These are phyloP conservation scores for Drosophila orena DNA, from an alignment of 1,140 invertebrate genomes.

Conservation along the genomic window DNA sequence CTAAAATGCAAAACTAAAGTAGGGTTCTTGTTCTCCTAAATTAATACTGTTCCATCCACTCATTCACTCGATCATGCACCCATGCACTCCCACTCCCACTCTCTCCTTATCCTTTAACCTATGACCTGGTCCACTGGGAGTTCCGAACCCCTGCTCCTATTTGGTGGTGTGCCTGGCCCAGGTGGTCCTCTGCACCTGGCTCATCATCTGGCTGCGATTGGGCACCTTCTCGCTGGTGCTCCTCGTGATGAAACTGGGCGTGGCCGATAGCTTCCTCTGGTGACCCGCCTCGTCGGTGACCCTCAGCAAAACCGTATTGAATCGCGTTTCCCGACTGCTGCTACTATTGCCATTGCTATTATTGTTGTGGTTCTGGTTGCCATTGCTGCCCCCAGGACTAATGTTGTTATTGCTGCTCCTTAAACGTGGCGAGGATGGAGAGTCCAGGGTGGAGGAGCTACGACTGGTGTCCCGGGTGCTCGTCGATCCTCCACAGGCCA, in stretches of 20 bases:
- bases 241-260: constrained; percentile 88
- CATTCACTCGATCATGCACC: constrained; percentile 32
- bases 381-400: constrained; percentile 57
- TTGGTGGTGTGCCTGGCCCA: constrained; percentile 95
- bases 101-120: constrained; percentile 20
- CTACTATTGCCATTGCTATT: constrained; percentile 42
- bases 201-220: constrained; percentile 92
- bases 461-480: constrained; percentile 73
- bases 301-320: constrained; percentile 67
- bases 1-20: constrained; percentile 53
- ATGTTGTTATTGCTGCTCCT: constrained; percentile 66
- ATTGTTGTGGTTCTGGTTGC: constrained; percentile 41
- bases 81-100: constrained; percentile 6
- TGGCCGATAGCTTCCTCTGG: constrained; percentile 81
- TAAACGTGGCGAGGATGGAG: constrained; percentile 69
- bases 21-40: constrained; percentile 20
- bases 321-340: constrained; percentile 59
- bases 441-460: constrained; percentile 76
- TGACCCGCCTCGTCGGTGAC: constrained; percentile 84
- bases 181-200: constrained; percentile 90
- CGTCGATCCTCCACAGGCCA: constrained; percentile 67
- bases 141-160: constrained; percentile 84
- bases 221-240: constrained; percentile 94
- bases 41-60: constrained; percentile 47
- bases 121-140: constrained; percentile 31